A percentile compares a stretch with the other conserved stretches of the same genome.
Conservation (phyloP, 2,113 vertebrate species). For the Gymnobelideus leadbeateri region DNA sequence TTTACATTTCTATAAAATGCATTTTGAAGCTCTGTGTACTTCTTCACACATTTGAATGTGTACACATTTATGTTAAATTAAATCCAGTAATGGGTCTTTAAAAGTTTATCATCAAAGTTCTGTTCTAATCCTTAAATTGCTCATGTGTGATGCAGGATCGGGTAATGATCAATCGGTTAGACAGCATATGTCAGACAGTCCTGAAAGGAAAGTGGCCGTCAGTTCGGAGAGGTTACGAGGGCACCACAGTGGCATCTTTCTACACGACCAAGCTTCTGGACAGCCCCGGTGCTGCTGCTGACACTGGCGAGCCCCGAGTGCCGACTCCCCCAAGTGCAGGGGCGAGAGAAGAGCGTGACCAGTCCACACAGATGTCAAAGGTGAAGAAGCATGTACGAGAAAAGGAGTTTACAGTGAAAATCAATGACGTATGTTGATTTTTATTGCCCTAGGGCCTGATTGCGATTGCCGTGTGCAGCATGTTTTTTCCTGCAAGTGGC, state of each 20-base stretch:
- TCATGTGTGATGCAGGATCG: conserved; percentile 89
- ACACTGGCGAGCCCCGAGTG: conserved; percentile 84
- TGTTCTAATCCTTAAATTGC: conserved; percentile 10
- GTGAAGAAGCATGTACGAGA: conserved; percentile 99
- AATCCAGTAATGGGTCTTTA: background rate
- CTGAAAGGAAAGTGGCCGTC: conserved; percentile 98
- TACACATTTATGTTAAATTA: background rate
- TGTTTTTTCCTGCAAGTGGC: conserved; percentile 91
- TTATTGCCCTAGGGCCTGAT: conserved; percentile 92
- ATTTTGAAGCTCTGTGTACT: background rate
- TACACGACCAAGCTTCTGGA: conserved; percentile 98
- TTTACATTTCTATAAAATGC: background rate
- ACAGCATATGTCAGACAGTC: conserved; percentile 98
- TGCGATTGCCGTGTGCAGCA: conserved; percentile 93
- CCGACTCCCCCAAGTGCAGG: conserved; percentile 78
- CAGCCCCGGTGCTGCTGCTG: conserved; percentile 87
- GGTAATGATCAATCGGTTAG: conserved; percentile 98
- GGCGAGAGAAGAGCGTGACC: conserved; percentile 92
- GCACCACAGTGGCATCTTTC: conserved; percentile 93
- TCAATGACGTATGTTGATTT: conserved; percentile 99
- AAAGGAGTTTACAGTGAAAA: conserved; percentile 99
- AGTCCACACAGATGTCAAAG: conserved; percentile 98
- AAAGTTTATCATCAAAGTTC: background rate
- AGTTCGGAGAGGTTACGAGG: conserved; percentile 92
- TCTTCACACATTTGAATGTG: background rate